A percentile compares a stretch with the other conserved stretches of the same genome.
phyloP scores from a whole-genome alignment of 2,888 invertebrate species.

The Apotomis betuletana region DNA sequence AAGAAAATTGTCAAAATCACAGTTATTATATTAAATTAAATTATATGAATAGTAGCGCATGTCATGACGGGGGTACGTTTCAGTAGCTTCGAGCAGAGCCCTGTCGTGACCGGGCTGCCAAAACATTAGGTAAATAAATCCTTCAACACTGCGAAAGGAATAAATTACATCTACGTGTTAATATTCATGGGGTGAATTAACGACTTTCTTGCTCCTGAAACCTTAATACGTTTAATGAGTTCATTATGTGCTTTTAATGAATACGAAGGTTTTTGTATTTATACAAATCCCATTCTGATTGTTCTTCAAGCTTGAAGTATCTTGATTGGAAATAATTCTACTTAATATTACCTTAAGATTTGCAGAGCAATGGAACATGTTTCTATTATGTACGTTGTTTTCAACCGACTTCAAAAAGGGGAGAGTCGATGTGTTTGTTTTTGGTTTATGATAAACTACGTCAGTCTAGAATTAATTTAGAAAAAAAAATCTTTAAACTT shows the following conservation, averaged over 20 bases:
- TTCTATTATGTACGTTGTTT: too few relatives aligned
- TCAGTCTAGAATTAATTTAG: too few relatives aligned
- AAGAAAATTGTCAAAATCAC: too few relatives aligned
- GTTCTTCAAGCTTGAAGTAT: neutral
- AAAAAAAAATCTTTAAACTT: too few relatives aligned
- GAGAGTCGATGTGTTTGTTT: too few relatives aligned
- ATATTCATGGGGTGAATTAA: constrained; percentile 38
- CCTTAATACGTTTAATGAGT: constrained; percentile 34
- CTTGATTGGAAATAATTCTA: too few relatives aligned
- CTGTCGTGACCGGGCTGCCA: constrained; percentile 32
- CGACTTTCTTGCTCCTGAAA: constrained; percentile 33
- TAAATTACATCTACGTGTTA: constrained; percentile 36
- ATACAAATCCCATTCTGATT: neutral
- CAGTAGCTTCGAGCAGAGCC: neutral
- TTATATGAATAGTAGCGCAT: neutral
- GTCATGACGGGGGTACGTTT: neutral
- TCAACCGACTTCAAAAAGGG: too few relatives aligned
- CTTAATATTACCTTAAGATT: too few relatives aligned
- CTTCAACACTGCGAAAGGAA: constrained; percentile 25
- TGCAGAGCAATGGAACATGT: too few relatives aligned
- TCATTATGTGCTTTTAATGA: constrained; percentile 30
- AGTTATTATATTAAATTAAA: too few relatives aligned
- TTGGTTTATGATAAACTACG: too few relatives aligned
- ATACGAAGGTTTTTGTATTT: constrained; percentile 20
- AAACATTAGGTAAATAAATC: constrained; percentile 35